Base-by-base conservation (phyloP, 1,140 invertebrate genomes). In the Streblospio benedicti region DNA sequence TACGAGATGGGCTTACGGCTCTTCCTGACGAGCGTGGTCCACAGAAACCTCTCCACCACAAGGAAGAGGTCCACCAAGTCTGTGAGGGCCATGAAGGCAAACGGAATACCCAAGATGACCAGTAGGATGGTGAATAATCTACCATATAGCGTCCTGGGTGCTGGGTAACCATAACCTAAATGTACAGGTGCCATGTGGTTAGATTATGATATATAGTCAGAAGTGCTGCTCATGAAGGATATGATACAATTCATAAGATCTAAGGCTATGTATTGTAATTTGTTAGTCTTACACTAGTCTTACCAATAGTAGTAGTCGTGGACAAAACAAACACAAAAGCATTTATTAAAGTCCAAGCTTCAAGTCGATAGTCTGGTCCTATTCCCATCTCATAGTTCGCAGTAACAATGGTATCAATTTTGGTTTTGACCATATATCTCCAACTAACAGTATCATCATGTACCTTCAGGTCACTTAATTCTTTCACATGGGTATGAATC, bases 31-130 rank as follows among this genome's bases (percentile, higher is more conserved):
- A n/a, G n/a, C n/a, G n/a, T n/a, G n/a, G n/a, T n/a, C n/a, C 25
- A 47, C 23, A 47, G 4, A 47, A 47, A 47, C 14, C 45, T 23
- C 45, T 47, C 45, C 23, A 47, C 23, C 45, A 47, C 30, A 14
- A 47, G 30, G 45, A 47, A 47, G 9, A 47, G 45, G 25, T 47
- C 30, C 16, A 23, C 45, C 30, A 28, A 23, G 45, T 47, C 45
- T 0, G 30, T 23, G 5, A 47, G 23, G 45, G 45, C 45, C 45
- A 47, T 9, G 16, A 47, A 27, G 2, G 45, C 30, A 18, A 47
- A 47, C 45, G 45, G 45, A 47, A 47, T 47, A 28, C 45, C 45
- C 5, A 47, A 23, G n/a, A 47, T 47, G 45, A 27, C 25, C 45
- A 47, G 16, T n/a, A 47, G 25, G n/a, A 47, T 28, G n/a, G 30